These are phyloP conservation scores for Thamnophis sirtalis DNA, from an alignment of 2,113 vertebrate genomes.

Conservation along the genomic window DNA sequence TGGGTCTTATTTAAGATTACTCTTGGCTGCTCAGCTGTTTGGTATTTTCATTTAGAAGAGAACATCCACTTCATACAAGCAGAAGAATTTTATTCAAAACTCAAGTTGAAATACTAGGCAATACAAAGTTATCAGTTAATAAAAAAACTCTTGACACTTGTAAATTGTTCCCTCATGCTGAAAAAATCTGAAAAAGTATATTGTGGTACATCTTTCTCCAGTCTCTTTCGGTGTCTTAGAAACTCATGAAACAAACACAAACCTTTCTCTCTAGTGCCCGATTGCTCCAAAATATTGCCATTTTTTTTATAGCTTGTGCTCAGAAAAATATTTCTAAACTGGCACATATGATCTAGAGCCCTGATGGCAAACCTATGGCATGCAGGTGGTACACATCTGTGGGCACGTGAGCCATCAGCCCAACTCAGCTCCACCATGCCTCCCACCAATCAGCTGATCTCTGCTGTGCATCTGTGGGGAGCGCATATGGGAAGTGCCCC, in stretches of 20 bases:
- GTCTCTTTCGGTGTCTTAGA: neutral
- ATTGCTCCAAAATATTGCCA: conserved; percentile 10
- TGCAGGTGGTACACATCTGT: too few relatives aligned
- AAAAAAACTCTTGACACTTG: neutral
- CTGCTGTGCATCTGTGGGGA: too few relatives aligned
- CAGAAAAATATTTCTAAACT: neutral
- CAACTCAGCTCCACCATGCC: too few relatives aligned
- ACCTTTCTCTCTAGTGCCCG: neutral
- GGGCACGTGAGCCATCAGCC: too few relatives aligned
- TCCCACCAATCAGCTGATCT: too few relatives aligned
- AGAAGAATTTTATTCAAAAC: fast-evolving
- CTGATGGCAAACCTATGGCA: too few relatives aligned
- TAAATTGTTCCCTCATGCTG: conserved; percentile 18
- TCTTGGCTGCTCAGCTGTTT: neutral
- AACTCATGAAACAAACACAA: conserved; percentile 19
- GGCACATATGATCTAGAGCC: conserved; percentile 9
- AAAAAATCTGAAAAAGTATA: conserved; percentile 29
- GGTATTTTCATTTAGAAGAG: neutral
- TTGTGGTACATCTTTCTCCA: neutral
- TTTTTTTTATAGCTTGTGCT: neutral
- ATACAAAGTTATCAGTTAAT: neutral
- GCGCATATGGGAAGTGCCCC: too few relatives aligned
- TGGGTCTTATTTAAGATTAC: neutral
- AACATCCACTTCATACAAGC: neutral
- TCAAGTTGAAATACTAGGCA: neutral